Evolutionary conservation across 2,797 vertebrate species (phyloP).

Genomic region (Cichlasoma orientale): DNA sequence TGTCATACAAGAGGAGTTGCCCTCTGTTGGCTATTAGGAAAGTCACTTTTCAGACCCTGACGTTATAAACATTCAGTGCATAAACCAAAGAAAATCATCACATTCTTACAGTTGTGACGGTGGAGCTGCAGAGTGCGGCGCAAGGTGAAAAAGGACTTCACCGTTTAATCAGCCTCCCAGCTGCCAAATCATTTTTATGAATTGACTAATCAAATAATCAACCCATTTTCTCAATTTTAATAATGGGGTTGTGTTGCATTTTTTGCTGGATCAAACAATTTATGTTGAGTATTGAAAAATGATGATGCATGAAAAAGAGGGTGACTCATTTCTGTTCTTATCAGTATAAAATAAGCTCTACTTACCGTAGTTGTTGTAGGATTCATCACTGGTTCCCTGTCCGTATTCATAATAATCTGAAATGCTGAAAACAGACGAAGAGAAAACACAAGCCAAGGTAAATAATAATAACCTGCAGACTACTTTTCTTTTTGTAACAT

Average conservation of each 20-base stretch:
- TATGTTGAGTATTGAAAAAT: not conserved
- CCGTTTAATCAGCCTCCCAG: not conserved
- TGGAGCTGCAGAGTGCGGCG: not conserved
- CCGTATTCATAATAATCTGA: conserved; percentile 97
- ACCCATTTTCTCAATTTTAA: not conserved
- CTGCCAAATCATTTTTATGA: not conserved
- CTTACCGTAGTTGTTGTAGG: conserved; percentile 97
- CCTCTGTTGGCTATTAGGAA: too few species aligned
- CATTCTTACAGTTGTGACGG: not conserved
- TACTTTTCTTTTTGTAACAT: not conserved
- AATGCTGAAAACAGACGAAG: conserved; percentile 80
- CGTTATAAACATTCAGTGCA: not conserved
- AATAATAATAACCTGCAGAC: not conserved
- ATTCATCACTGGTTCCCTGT: conserved; percentile 90
- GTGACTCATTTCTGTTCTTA: conserved; percentile 2
- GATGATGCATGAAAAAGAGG: not conserved
- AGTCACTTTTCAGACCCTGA: not conserved
- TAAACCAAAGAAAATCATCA: not conserved
- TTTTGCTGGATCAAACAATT: conserved; percentile 4
- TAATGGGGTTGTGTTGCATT: not conserved
- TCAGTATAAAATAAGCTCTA: conserved; percentile 8
- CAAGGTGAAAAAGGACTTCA: not conserved
- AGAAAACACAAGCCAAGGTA: conserved; percentile 1
- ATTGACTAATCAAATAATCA: conserved; percentile 8
- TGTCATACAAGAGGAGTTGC: too few species aligned